These are phyloP conservation scores for Ophioderma brevispina DNA, from an alignment of 35 echinoderm and acorn worm genomes.

Conservation along the genomic window DNA sequence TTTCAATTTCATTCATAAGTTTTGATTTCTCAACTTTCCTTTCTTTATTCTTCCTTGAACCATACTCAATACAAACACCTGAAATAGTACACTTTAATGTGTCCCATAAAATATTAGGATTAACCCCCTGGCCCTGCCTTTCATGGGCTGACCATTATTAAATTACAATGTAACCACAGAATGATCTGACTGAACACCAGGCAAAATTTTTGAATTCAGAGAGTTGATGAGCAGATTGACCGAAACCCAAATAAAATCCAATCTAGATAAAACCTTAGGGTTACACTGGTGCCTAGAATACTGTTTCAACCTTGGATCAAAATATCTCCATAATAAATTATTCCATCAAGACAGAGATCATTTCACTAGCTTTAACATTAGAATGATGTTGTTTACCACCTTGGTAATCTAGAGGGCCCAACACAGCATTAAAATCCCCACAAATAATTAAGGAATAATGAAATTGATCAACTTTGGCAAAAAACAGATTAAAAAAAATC, in stretches of 20 bases:
- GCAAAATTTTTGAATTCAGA: background rate
- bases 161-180: background rate
- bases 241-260: constrained; percentile 17
- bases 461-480: background rate
- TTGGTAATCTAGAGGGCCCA: constrained; percentile 18
- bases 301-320: constrained; percentile 22
- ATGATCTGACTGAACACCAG: constrained; percentile 27
- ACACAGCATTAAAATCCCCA: background rate
- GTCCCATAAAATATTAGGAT: constrained; percentile 18
- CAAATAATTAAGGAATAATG: background rate
- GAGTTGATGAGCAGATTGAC: background rate
- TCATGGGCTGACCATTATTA: constrained; percentile 13
- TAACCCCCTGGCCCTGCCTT: background rate
- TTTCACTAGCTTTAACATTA: constrained; percentile 7
- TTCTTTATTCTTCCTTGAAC: background rate
- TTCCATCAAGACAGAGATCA: constrained; percentile 26
- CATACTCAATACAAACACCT: background rate
- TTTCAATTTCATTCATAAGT: background rate
- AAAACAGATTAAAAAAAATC: background rate
- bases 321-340: constrained; percentile 18
- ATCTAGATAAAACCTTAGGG: constrained; percentile 13
- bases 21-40: background rate
- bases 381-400: constrained; percentile 7
- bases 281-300: constrained; percentile 2
- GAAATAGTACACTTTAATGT: constrained; percentile 1